Conservation (phyloP, 2,888 invertebrate species). For the Acrobasis suavella region DNA sequence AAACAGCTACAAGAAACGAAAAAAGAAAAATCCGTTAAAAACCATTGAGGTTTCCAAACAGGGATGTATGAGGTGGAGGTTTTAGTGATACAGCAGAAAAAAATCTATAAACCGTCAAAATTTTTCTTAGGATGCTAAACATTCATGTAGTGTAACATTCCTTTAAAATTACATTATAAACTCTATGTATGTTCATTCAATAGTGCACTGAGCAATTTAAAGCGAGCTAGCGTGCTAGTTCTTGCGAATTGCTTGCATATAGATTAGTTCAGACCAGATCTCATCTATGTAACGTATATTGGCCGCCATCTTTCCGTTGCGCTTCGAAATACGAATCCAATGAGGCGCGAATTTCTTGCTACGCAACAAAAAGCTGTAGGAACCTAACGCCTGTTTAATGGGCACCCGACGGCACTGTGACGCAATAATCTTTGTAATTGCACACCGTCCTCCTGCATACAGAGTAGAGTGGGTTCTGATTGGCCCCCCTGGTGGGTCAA, state of each 20-base stretch:
- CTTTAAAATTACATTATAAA: neutral
- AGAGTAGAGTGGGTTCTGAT: slow-evolving; percentile 29
- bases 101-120: no score
- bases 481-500: neutral
- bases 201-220: slow-evolving; percentile 14
- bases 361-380: slow-evolving; percentile 57
- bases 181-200: slow-evolving; percentile 4
- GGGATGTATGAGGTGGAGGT: no score
- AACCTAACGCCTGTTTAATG: slow-evolving; percentile 70
- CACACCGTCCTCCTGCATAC: slow-evolving; percentile 62
- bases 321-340: slow-evolving; percentile 15
- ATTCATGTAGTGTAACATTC: no score
- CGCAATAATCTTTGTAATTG: slow-evolving; percentile 73
- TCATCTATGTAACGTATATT: slow-evolving; percentile 15
- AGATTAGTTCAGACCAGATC: slow-evolving; percentile 14
- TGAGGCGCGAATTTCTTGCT: slow-evolving; percentile 19
- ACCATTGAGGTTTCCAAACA: no score
- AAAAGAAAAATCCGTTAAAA: no score
- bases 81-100: no score
- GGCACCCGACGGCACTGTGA: slow-evolving; percentile 41
- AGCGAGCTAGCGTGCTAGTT: slow-evolving; percentile 13
- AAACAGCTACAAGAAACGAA: no score
- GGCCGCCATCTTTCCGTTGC: slow-evolving; percentile 11
- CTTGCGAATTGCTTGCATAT: slow-evolving; percentile 12
- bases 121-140: no score